These are phyloP conservation scores for Andrena bicolor DNA, from an alignment of 2,888 invertebrate species.

Conservation along the genomic window DNA sequence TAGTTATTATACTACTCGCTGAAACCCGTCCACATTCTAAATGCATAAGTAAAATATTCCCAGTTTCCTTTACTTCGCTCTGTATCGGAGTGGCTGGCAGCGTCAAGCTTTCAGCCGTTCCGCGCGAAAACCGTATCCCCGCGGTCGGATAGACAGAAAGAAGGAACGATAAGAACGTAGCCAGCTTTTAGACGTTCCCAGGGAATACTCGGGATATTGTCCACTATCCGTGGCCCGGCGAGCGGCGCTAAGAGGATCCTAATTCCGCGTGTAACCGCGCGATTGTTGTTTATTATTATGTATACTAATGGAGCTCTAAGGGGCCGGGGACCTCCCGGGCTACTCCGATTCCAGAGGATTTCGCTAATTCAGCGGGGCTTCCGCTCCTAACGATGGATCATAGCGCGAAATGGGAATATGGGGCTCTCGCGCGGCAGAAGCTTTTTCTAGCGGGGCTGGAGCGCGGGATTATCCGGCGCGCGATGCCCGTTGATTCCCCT, in stretches of 20 bases:
- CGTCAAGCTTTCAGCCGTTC: slow-evolving; percentile 40
- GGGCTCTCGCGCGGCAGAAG: slow-evolving; percentile 53
- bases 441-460: slow-evolving; percentile 58
- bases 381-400: slow-evolving; percentile 64
- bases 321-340: slow-evolving; percentile 47
- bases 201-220: slow-evolving; percentile 46
- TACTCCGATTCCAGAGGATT: slow-evolving; percentile 68
- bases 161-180: slow-evolving; percentile 49
- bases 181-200: slow-evolving; percentile 52
- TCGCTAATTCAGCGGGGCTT: slow-evolving; percentile 63
- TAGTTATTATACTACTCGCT: too few relatives aligned
- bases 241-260: slow-evolving; percentile 46
- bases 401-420: slow-evolving; percentile 60
- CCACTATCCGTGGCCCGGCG: neutral
- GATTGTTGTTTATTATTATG: slow-evolving; percentile 71
- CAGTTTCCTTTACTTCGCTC: slow-evolving; percentile 2
- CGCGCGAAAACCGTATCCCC: neutral
- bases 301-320: slow-evolving; percentile 68
- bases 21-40: too few relatives aligned
- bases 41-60: neutral
- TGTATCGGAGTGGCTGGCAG: neutral
- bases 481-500: slow-evolving; percentile 40
- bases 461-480: slow-evolving; percentile 52
- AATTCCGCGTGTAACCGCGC: slow-evolving; percentile 53
- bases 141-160: slow-evolving; percentile 20